These are phyloP conservation scores for Trichogramma dendrolimi DNA, from an alignment of 2,888 invertebrate species.

Conservation along the genomic window DNA sequence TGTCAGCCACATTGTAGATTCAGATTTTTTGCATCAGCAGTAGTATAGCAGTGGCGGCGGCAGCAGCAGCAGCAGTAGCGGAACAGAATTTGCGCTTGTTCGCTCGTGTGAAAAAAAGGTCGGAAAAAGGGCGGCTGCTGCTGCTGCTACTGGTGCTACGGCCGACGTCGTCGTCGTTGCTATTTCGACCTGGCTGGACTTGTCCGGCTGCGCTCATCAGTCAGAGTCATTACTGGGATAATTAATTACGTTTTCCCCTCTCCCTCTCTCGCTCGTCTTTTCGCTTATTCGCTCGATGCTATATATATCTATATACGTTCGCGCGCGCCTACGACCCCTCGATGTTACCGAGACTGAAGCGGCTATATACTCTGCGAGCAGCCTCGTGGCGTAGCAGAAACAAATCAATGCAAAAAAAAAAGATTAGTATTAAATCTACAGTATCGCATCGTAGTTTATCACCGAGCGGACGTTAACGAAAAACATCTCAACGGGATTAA, in stretches of 20 bases:
- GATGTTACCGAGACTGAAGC: conserved; percentile 36
- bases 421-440: conserved; percentile 33
- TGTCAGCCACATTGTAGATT: too few relatives aligned
- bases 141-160: conserved; percentile 19
- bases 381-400: conserved; percentile 1
- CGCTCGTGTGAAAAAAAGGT: conserved; percentile 2
- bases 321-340: conserved; percentile 32
- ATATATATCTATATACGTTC: conserved; percentile 33
- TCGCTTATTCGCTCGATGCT: conserved; percentile 36
- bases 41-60: too few relatives aligned
- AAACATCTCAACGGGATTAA: too few relatives aligned
- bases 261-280: conserved; percentile 32
- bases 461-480: too few relatives aligned
- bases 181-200: conserved; percentile 52
- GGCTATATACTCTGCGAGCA: conserved; percentile 13
- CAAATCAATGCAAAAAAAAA: conserved; percentile 50
- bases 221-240: conserved; percentile 64
- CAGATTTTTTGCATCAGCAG: too few relatives aligned
- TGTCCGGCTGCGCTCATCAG: conserved; percentile 57
- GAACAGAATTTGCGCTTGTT: conserved; percentile 19
- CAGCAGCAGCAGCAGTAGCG: too few relatives aligned
- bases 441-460: too few relatives aligned
- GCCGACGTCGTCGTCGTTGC: conserved; percentile 44
- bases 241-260: conserved; percentile 62
- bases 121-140: not conserved